Base-by-base conservation (phyloP, 2,888 invertebrate genomes). In the Hypena proboscidalis region DNA sequence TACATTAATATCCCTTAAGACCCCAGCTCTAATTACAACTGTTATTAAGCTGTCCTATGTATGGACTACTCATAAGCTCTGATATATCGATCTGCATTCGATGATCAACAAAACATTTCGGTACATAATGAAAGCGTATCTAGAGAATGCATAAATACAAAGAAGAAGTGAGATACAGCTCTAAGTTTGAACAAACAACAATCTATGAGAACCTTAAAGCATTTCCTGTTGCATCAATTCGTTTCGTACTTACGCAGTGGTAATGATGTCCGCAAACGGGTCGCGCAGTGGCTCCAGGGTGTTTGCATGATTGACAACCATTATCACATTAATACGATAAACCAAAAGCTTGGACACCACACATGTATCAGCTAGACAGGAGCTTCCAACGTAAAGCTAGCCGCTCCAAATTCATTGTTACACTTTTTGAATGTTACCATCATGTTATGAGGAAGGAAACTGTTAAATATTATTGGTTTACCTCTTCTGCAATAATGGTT, bases 291-390 rank as follows among this genome's bases (percentile, higher is more conserved):
- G 77, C 88, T 86, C 89, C 89, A 74, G 77, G 80, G 58, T 68
- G 89, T 84, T 85, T 80, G 90, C 90, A 90, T 90, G 89, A 90
- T 86, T 80, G 89, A 90, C 88, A 90, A 90, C 88, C 89, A 90
- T 89, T 82, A 87, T 85, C 74, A 87, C 77, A 90, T 90, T 90
- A 90, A 89, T 90, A 87, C 75, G 81, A 81, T 77, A 80, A 74
- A 85, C 82, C 82, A 86, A 67, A 85, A 85, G 84, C 87, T 78
- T 65, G 56, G 67, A 74, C 72, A 76, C 82, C 77, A 80, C 77
- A 81, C 67, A 70, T 42, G 50, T 48, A 55, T 74, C 65, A 71
- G 58, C 67, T 70, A 65, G 55, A 61, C 52, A 61, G 71, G 80
- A 77, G 72, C 74, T 77, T 73, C 78, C 78, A 81, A 81, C 76